Percentiles rank a stretch among this genome's conserved stretches.
These are phyloP conservation scores for Penaeus japonicus DNA, from an alignment of 1,140 invertebrate genomes.

Conservation along the genomic window DNA sequence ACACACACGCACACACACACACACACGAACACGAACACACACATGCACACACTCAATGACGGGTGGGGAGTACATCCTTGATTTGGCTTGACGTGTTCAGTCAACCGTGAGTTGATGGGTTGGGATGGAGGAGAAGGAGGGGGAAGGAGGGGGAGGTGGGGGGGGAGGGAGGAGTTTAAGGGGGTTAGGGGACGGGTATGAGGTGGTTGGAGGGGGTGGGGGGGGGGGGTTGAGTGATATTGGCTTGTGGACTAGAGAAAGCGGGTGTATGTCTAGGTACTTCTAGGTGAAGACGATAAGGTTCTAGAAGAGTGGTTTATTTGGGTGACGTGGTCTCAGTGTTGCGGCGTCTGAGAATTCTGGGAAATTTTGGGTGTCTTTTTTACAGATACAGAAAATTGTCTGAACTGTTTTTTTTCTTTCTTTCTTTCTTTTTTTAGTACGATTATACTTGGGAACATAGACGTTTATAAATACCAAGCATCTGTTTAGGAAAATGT, in stretches of 20 bases:
- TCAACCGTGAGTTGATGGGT: background rate
- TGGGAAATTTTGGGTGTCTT: background rate
- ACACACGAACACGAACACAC: background rate
- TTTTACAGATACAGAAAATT: no score
- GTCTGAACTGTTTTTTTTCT: no score
- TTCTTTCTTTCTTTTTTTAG: background rate
- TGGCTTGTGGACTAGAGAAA: background rate
- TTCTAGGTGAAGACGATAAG: no score
- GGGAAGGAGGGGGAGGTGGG: background rate
- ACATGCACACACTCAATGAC: background rate
- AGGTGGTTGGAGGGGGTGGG: background rate
- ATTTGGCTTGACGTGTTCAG: background rate
- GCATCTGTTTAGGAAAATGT: no score
- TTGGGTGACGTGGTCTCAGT: background rate
- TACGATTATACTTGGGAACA: background rate
- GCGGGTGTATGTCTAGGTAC: background rate
- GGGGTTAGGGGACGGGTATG: background rate
- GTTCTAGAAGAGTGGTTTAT: no score
- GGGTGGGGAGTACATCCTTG: background rate
- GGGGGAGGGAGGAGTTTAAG: background rate
- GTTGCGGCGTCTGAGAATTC: background rate
- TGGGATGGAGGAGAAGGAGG: background rate
- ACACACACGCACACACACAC: background rate
- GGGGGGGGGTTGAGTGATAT: background rate
- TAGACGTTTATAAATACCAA: background rate